Base-by-base conservation (phyloP, 1,140 invertebrate genomes). In the Papilio dardanus region DNA sequence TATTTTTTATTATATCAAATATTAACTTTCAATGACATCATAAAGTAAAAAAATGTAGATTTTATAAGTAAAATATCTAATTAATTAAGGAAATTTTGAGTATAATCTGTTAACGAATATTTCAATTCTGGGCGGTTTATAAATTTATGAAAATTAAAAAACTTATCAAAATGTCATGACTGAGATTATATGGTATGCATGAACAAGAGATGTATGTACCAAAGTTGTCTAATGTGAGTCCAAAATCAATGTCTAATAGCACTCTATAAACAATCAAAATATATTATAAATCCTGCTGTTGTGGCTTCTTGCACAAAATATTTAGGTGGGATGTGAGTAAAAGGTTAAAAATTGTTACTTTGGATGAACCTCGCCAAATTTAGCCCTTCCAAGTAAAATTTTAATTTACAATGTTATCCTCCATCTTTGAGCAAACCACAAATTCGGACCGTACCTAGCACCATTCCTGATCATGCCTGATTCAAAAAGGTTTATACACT, bases 341-440 rank as follows among this genome's bases (percentile, higher is more conserved):
- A 46, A 46, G 42, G 16, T 46, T 46, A 19, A 46, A 19, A 46
- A 19, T 16, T 46, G 42, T 5, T 7, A 46, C 16, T 6, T 6
- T 46, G 4, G 16, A 6, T 46, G n/a, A 6, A 24, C 21, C 50
- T 54, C 24, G 50, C 19, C 50, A 54, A 54, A 54, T 54, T 6
- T 8, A 54, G 50, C 8, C 19, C 19, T 54, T 5, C 50, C 3
- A 5, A 54, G 21, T 54, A 24, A 24, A 10, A 24, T 54, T 54
- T 54, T n/a, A 24, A 54, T 12, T 54, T 21, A 24, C 21, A 54
- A 46, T n/a, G 50, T 54, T 24, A 54, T n/a, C 21, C 50, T 24
- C 21, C 50, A 54, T 54, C 21, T 54, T 54, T 54, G 50, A 54
- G 50, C 50, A 54, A 54, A 54, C 50, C 50, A 54, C 50, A 54